These are phyloP conservation scores for Pandemis corylana DNA, from an alignment of 2,888 invertebrate species.

Conservation along the genomic window DNA sequence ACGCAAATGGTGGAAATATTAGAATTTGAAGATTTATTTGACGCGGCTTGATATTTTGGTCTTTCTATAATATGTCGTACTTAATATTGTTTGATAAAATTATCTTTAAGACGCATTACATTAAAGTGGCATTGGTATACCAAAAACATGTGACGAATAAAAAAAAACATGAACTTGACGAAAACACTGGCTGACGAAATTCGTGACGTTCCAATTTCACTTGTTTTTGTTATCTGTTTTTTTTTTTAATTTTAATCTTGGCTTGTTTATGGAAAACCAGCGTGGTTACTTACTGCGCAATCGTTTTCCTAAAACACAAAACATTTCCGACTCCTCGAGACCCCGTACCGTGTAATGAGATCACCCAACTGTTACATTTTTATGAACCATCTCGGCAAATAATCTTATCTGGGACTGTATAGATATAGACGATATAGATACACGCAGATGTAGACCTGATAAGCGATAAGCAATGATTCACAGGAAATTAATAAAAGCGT, in stretches of 20 bases:
- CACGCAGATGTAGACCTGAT: conserved; percentile 15
- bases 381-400: conserved; percentile 55
- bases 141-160: neutral
- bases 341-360: conserved; percentile 26
- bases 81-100: neutral
- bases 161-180: neutral
- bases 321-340: neutral
- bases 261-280: neutral
- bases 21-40: neutral
- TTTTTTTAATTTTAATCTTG: neutral
- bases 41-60: conserved; percentile 13
- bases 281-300: conserved; percentile 7
- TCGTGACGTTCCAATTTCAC: neutral
- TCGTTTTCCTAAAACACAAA: conserved; percentile 8
- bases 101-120: too few relatives aligned
- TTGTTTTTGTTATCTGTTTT: neutral
- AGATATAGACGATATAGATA: neutral
- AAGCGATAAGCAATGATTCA: conserved; percentile 32
- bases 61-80: neutral
- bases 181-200: neutral
- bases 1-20: neutral
- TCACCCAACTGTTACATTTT: conserved; percentile 54
- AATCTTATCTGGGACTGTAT: conserved; percentile 53
- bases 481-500: conserved; percentile 22
- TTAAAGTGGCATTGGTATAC: too few relatives aligned